Evolutionary conservation across 2,113 vertebrate genomes (phyloP).

Genomic region (Sialia sialis): DNA sequence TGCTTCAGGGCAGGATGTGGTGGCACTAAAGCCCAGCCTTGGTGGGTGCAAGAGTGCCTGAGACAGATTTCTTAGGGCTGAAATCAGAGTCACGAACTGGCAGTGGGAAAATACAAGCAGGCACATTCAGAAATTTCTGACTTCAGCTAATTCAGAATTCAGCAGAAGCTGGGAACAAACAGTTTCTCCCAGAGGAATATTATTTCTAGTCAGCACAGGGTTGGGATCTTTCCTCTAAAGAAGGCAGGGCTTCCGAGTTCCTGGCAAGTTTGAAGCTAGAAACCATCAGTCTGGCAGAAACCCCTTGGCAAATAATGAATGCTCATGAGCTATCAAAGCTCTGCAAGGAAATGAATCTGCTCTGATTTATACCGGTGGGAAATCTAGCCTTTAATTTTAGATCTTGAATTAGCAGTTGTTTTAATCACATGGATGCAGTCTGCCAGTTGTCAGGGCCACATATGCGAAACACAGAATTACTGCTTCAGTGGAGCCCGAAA

Average conservation of each 20-base stretch:
- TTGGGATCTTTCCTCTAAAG: background rate
- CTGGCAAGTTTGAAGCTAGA: background rate
- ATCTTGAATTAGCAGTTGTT: constrained; percentile 28
- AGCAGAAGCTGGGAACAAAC: background rate
- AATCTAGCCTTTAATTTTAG: constrained; percentile 16
- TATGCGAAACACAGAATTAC: background rate
- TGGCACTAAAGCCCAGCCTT: background rate
- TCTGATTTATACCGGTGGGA: background rate
- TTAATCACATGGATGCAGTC: background rate
- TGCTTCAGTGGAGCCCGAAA: background rate
- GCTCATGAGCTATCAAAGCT: background rate
- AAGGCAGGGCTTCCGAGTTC: background rate
- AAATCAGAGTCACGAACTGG: background rate
- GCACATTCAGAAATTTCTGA: background rate
- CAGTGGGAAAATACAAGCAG: background rate
- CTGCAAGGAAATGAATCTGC: background rate
- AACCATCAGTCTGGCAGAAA: background rate
- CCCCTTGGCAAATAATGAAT: background rate
- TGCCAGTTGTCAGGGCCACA: constrained; percentile 1
- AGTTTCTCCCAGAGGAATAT: background rate
- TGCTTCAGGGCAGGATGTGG: background rate
- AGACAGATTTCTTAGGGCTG: background rate
- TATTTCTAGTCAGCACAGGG: background rate
- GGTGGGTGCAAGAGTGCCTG: background rate
- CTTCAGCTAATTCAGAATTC: background rate